Base-by-base conservation (phyloP, 2,113 vertebrate genomes). In the Entosphenus tridentatus region DNA sequence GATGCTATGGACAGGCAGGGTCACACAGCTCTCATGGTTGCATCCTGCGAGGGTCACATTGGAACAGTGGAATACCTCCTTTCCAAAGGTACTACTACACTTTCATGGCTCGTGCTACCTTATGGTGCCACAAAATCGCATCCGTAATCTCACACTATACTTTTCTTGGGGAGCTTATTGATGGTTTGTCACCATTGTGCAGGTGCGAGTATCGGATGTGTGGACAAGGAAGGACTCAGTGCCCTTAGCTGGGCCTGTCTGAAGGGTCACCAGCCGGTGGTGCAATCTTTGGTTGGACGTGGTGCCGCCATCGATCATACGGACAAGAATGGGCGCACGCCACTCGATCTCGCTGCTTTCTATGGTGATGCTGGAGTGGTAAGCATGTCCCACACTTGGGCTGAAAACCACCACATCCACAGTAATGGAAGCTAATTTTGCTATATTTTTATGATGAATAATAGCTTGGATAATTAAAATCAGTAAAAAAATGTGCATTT, bases 1-100 rank as follows among this genome's bases (percentile, higher is more conserved):
- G 96, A 96, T 82, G 85, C 95, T 85, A 83, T 87, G 3, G 93
- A 98, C 77, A 96, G 95, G 77, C 93, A 98, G 75, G 89, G 92
- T 1, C 83, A 91, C 0, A 91, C 88, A 0, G 88, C 93, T 0
- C 80, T 98, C 70, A 98, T 98, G 92, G 95, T 96, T 84, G 90
- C 90, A 0, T 86, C 93, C 1, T 96, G 90, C 0, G 93, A 98
- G 78, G 93, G 93, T 55, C 93, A 98, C 68, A 77, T 91, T 73
- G 83, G 80, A 70, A 96, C 93, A 0, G 87, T 89, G 77, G 89
- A 98, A 76, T 95, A 93, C 68, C 79, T 98, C 39, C 78, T 96
- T 57, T 78, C 88, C 73, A 91, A 98, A 83, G 93, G 93, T 96
- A 39, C 39, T 39, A 39, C 39, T 39, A 39, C 39, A 39, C 39